Base-by-base conservation (phyloP, 2,888 invertebrate species). In the Plusia festucae region DNA sequence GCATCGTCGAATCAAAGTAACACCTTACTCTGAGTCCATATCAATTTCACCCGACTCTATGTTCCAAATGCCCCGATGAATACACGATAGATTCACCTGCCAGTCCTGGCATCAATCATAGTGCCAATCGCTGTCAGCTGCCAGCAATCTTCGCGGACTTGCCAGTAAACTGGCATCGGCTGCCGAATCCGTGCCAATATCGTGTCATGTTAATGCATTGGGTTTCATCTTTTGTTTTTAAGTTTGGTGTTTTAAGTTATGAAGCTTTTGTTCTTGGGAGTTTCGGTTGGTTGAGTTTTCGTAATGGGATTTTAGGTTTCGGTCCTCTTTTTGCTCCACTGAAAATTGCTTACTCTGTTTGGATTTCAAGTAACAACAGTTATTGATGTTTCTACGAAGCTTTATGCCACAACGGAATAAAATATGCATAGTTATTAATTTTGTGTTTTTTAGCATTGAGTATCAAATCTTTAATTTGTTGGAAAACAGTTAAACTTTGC, bases 101-200 rank as follows among this genome's bases (percentile, higher is more conserved):
- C 83, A 79, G 75, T 76, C 68, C 67, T 72, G 70, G 67, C 81
- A 88, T 90, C 89, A 83, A 88, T 90, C 90, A 89, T 83, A 65
- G 61, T 56, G 76, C 85, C 87, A 88, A 89, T 90, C 84, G 80
- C 83, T 83, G 90, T 88, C 88, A 83, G 83, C 77, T 81, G 81
- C 81, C 82, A 73, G 71, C 73, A 80, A 73, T 82, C 83, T 82
- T 82, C 65, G 68, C 71, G 65, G 65, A 76, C 70, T 78, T 68
- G 69, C 78, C 76, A 70, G 67, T 78, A 71, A 76, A 82, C 69
- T 73, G 64, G 68, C 60, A 72, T 74, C 67, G 71, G 74, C 66
- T 75, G 78, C 74, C 79, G 71, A 73, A 76, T 77, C 78, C 66
- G 57, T 76, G 85, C 84, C 87, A 83, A 80, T 86, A 78, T 53